Evolutionary conservation across 2,113 vertebrate species (phyloP), one percentile per base, ranked within the genome.

Genomic region (Paradoxurus hermaphroditus): DNA sequence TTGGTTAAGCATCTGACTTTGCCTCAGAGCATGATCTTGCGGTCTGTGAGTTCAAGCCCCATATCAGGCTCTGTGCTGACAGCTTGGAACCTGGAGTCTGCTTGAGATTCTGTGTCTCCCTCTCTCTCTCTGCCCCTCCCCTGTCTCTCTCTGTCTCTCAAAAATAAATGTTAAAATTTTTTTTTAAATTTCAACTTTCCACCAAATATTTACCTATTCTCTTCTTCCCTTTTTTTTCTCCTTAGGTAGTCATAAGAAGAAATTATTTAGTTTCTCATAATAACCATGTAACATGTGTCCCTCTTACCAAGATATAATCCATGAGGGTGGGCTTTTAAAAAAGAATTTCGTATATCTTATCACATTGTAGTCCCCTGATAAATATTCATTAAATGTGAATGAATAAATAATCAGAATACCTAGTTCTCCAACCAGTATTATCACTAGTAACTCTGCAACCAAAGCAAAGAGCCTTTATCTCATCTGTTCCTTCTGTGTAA

Each of bases 361-460:
- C 59, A 86, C 10, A 91, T 53, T 75, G 5, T 53, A 92, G 16
- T 9, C 4, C 12, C 34, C 86, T 92, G 19, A 88, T 46, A 94
- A 96, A 70, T 36, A 77, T 75, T 78, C 85, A 14, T 56, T 95
- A 59, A 92, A 72, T 79, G 46, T 91, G 18, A 51, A 86, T 94
- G 14, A 95, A 46, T 46, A 79, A 90, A 88, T 7, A 92, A 21
- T 68, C 49, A 23, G 8, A 73, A 77, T 23, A 41, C 15, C 13
- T 62, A 8, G 3, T 79, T 93, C 41, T 94, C 4, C 4, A 25
- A 23, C 23, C 53, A 72, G 27, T 25, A 68, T 44, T 86, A 44
- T 73, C 46, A 86, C 46, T 72, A 49, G 93, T 81, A 83, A 83
- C 67, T 19, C 4, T 62, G 7, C 25, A 14, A 88, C 41, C n/a